phyloP scores from a whole-genome alignment of 2,113 vertebrate genomes.

The Elachura formosa region DNA sequence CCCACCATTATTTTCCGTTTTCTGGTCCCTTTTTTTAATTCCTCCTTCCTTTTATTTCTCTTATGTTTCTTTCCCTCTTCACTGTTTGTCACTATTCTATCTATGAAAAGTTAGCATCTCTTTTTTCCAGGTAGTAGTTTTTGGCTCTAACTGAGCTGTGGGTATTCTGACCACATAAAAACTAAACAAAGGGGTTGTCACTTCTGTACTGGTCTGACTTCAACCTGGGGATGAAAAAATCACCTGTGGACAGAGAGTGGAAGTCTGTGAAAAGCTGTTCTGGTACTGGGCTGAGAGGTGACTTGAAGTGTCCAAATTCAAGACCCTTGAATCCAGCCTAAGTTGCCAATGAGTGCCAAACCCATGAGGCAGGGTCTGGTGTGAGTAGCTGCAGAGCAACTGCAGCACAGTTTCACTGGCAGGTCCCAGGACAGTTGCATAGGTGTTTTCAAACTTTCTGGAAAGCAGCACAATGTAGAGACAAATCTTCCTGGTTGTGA shows the following conservation, averaged over 20 bases:
- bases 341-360: background rate
- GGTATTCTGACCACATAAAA: background rate
- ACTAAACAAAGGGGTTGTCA: background rate
- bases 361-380: background rate
- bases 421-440: background rate
- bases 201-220: background rate
- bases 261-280: background rate
- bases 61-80: background rate
- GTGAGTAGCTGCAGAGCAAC: background rate
- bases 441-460: background rate
- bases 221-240: background rate
- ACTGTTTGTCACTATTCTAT: background rate
- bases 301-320: background rate
- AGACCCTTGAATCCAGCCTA: background rate
- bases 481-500: background rate
- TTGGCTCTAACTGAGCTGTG: background rate
- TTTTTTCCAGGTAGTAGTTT: background rate
- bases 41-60: accelerated
- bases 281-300: background rate
- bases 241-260: background rate
- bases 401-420: background rate
- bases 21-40: background rate
- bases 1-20: accelerated
- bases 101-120: background rate
- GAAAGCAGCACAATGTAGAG: background rate